Base-by-base conservation (phyloP, 2,888 invertebrate species). In the Heliconius cydno region DNA sequence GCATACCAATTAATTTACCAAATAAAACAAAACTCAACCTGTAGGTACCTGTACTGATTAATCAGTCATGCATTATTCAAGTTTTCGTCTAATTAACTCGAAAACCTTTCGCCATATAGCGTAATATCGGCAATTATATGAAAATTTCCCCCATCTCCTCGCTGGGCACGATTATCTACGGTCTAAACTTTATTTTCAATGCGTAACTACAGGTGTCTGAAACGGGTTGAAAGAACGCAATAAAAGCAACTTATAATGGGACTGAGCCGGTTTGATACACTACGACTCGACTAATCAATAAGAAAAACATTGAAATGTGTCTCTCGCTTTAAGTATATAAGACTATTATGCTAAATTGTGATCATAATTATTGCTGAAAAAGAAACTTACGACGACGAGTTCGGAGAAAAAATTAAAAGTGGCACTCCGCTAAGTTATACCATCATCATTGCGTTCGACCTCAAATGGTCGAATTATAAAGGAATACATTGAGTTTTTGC, bases 1-100 rank as follows among this genome's bases (percentile, higher is more conserved):
- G 92, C 89, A 92, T 92, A 89, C 88, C 88, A 92, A 92, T 92
- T 91, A 91, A 90, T 91, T 89, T 86, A 83, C 83, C 85, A 87
- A 89, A 90, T 90, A 89, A 89, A 88, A 86, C 82, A 84, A 86
- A 84, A 80, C 68, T 66, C 81, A 81, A 82, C 84, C 82, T 83
- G 12, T 34, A 34, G 34, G 34, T 41, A 41, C 41, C 41, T 41
- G 85, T 87, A 88, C 88, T 88, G 87, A 90, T 91, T 88, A 90
- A 90, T 90, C 87, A 86, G 81, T 87, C 85, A 90, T 90, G 88
- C 87, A 91, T 91, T 87, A 91, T 90, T 89, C 89, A 90, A 85
- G 84, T 83, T 85, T 86, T 85, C 81, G 79, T 86, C 87, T 89
- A 89, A 90, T 89, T 88, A 88, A 87, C 86, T 86, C 79, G 77